A percentile compares a stretch with the other conserved stretches of the same genome.
phyloP scores from a whole-genome alignment of 2,888 invertebrate genomes.

The Dicyrtoma fusca region DNA sequence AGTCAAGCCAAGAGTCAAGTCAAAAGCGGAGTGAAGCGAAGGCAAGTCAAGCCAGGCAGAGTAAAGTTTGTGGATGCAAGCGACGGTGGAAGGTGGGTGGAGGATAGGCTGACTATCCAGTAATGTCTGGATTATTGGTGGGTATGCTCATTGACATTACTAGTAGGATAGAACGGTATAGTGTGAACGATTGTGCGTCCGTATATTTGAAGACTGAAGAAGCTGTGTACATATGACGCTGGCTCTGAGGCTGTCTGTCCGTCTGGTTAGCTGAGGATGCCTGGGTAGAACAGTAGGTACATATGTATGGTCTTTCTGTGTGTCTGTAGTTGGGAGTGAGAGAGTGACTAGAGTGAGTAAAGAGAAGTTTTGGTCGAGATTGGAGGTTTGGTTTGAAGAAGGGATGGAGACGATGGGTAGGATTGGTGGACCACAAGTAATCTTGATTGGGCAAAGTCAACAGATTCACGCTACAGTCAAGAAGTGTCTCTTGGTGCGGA shows the following conservation, averaged over 20 bases:
- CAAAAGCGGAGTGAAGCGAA: too few relatives aligned
- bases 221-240: too few relatives aligned
- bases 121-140: not conserved
- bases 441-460: slow-evolving; percentile 52
- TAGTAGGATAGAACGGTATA: not conserved
- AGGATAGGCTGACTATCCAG: not conserved
- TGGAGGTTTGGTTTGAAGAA: slow-evolving; percentile 30
- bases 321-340: not conserved
- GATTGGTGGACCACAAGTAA: slow-evolving; percentile 54
- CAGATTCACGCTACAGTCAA: slow-evolving; percentile 41
- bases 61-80: not conserved
- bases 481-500: slow-evolving; percentile 44
- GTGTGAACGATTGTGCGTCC: not conserved
- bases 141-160: too few relatives aligned
- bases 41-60: not conserved
- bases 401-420: slow-evolving; percentile 33
- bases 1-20: not conserved
- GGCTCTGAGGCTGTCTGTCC: too few relatives aligned
- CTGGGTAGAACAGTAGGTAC: too few relatives aligned
- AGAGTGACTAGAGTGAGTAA: not conserved
- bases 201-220: too few relatives aligned
- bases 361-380: slow-evolving; percentile 31
- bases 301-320: not conserved
- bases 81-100: not conserved
- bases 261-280: too few relatives aligned